Conservation (phyloP, 2,113 vertebrate species). For the Eulemur rufifrons region DNA sequence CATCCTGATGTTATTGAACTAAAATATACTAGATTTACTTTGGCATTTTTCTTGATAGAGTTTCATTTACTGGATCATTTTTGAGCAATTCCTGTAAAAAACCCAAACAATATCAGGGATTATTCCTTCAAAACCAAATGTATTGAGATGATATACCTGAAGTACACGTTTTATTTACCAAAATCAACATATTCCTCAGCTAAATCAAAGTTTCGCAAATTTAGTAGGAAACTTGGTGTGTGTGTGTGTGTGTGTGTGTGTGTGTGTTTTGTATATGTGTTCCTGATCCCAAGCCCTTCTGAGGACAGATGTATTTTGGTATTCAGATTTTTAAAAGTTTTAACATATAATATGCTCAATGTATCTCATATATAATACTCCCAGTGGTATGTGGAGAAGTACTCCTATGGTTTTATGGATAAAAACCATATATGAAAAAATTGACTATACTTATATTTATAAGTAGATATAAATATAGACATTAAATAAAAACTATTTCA, state of each 20-base stretch:
- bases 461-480: not conserved
- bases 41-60: not conserved
- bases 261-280: not conserved
- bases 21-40: constrained; percentile 6
- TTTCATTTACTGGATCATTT: not conserved
- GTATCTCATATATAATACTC: not conserved
- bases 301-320: not conserved
- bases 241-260: not conserved
- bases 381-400: not conserved
- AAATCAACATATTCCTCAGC: constrained; percentile 4
- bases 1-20: not conserved
- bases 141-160: not conserved
- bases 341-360: not conserved
- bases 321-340: not conserved
- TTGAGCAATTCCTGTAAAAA: not conserved
- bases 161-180: not conserved
- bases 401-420: not conserved
- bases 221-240: not conserved
- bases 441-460: not conserved
- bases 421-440: not conserved
- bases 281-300: constrained; percentile 1
- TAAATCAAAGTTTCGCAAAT: not conserved
- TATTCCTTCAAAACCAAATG: not conserved
- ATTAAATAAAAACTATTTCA: not conserved
- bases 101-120: not conserved